phyloP scores from a whole-genome alignment of 2,113 vertebrate species.

The Eptesicus fuscus region DNA sequence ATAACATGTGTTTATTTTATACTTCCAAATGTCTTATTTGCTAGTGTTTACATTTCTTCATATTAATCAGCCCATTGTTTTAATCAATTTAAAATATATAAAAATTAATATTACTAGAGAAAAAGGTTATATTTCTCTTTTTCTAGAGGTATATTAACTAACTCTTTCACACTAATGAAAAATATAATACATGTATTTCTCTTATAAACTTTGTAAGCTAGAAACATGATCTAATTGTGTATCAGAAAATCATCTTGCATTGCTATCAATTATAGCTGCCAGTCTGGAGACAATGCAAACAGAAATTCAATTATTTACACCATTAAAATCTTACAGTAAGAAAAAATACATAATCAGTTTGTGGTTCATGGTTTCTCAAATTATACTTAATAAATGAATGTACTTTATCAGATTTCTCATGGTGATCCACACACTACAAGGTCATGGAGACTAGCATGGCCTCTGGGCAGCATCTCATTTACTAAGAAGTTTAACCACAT shows the following conservation, averaged over 20 bases:
- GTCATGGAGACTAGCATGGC: not conserved
- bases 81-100: not conserved
- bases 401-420: not conserved
- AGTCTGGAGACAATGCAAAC: not conserved
- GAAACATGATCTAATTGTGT: conserved; percentile 1
- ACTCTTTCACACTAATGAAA: not conserved
- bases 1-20: conserved; percentile 11
- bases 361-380: conserved; percentile 20
- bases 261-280: not conserved
- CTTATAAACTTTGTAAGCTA: conserved; percentile 20
- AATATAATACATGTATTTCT: conserved; percentile 10
- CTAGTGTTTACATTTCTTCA: not conserved
- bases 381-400: not conserved
- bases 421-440: not conserved
- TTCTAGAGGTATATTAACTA: not conserved
- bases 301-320: conserved; percentile 10
- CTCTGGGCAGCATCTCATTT: not conserved
- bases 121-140: conserved; percentile 29
- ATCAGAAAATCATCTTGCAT: conserved; percentile 12
- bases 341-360: not conserved
- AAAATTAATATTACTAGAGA: not conserved
- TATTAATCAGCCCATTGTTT: not conserved
- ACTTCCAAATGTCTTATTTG: conserved; percentile 10
- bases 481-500: not conserved
- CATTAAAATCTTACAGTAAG: not conserved